Percentiles rank a stretch among this genome's conserved stretches.
Evolutionary conservation across 92 coral and sea anemone species (phyloP).

Genomic region (Nematostella vectensis): DNA sequence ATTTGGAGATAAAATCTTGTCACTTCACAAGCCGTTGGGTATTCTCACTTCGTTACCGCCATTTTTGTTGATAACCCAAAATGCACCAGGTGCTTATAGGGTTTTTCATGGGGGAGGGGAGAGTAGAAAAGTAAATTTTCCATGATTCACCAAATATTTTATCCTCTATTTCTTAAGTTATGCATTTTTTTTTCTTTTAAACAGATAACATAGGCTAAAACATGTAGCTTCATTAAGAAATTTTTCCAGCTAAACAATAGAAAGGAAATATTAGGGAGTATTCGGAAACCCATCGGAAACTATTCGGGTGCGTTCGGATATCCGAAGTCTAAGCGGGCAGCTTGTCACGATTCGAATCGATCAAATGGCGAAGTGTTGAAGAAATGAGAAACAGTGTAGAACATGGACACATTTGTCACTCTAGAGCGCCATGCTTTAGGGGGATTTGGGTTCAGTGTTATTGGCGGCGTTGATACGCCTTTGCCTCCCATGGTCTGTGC

Average conservation of each 20-base stretch:
- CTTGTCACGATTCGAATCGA: background rate
- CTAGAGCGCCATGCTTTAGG: conserved; percentile 93
- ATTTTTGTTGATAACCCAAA: conserved; percentile 24
- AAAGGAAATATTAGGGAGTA: conserved; percentile 2
- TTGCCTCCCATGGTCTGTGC: conserved; percentile 99
- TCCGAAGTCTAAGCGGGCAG: conserved; percentile 13
- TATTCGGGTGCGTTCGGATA: conserved; percentile 16
- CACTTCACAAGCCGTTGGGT: background rate
- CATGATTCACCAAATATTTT: no score
- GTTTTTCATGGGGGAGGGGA: no score
- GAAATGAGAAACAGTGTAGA: background rate
- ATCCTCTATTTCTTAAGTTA: no score
- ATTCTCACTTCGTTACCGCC: conserved; percentile 21
- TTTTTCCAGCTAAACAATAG: no score
- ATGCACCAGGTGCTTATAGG: conserved; percentile 10
- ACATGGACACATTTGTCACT: conserved; percentile 67
- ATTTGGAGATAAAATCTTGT: no score
- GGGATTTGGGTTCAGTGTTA: conserved; percentile 96
- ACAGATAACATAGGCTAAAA: no score
- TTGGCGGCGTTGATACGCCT: conserved; percentile 95
- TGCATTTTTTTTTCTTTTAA: no score
- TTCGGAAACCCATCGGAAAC: conserved; percentile 25
- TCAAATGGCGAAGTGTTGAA: background rate
- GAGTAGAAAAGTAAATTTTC: no score
- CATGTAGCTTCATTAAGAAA: no score